Evolutionary conservation across 1,140 invertebrate species (phyloP).

Genomic region (Formica exsecta): DNA sequence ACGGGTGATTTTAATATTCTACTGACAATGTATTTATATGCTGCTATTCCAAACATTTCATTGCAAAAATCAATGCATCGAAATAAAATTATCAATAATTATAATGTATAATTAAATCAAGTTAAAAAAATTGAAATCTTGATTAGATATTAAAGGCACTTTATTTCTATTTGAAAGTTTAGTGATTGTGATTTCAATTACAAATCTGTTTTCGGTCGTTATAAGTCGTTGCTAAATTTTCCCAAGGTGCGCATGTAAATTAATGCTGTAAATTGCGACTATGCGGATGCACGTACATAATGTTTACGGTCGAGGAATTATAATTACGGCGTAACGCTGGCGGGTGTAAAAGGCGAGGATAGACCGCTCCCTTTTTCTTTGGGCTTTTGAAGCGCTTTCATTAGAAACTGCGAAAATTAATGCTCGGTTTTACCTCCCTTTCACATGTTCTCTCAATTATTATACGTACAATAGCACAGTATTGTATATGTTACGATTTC

Average conservation of each 20-base stretch:
- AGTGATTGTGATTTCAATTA: slow-evolving; percentile 24
- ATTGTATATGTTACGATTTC: slow-evolving; percentile 46
- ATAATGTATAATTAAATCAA: background rate
- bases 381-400: slow-evolving; percentile 45
- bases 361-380: slow-evolving; percentile 30
- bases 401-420: slow-evolving; percentile 56
- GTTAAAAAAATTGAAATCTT: background rate
- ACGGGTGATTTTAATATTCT: background rate
- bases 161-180: background rate
- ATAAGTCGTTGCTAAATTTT: slow-evolving; percentile 35
- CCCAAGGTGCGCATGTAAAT: slow-evolving; percentile 28
- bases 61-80: background rate
- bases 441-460: slow-evolving; percentile 55
- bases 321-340: slow-evolving; percentile 32
- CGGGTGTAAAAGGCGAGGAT: slow-evolving; percentile 30
- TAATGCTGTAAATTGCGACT: slow-evolving; percentile 44
- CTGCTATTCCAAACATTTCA: background rate
- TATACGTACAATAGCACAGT: slow-evolving; percentile 41
- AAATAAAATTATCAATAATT: background rate
- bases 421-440: slow-evolving; percentile 32
- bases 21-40: background rate
- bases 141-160: background rate
- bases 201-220: background rate
- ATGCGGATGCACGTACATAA: slow-evolving; percentile 40
- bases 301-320: slow-evolving; percentile 44